phyloP scores from a whole-genome alignment of 2,797 vertebrate species.

The Melanotaenia boesemani region DNA sequence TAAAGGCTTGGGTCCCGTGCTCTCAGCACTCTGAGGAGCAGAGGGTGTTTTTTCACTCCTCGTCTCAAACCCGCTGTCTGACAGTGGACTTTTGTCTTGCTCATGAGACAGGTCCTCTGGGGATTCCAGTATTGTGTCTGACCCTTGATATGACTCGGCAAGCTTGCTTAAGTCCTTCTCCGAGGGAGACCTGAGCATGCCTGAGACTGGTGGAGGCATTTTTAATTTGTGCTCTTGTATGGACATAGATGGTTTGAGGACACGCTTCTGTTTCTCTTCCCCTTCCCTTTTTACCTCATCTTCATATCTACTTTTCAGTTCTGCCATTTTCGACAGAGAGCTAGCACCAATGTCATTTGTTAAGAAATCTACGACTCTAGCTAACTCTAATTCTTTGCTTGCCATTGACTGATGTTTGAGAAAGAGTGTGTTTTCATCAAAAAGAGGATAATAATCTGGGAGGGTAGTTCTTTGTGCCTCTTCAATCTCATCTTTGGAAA shows the following conservation, averaged over 20 bases:
- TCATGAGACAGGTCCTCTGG: conserved; percentile 98
- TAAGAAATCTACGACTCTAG: conserved; percentile 95
- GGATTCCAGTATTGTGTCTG: conserved; percentile 95
- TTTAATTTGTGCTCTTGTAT: conserved; percentile 96
- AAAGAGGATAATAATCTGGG: conserved; percentile 75
- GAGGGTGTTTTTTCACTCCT: conserved; percentile 99
- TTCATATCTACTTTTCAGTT: conserved; percentile 91
- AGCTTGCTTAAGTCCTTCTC: conserved; percentile 98
- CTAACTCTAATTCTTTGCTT: conserved; percentile 93
- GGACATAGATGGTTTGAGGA: conserved; percentile 89
- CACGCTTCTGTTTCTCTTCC: conserved; percentile 96
- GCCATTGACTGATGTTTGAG: conserved; percentile 87
- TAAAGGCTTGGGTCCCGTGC: conserved; percentile 95
- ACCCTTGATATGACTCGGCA: conserved; percentile 92
- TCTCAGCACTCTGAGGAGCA: conserved; percentile 97
- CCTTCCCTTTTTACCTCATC: conserved; percentile 93
- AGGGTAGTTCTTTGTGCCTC: conserved; percentile 89
- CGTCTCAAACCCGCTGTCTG: conserved; percentile 99
- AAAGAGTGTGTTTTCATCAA: conserved; percentile 85
- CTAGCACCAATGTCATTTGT: conserved; percentile 94
- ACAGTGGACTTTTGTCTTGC: conserved; percentile 98
- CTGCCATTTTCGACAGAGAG: conserved; percentile 89
- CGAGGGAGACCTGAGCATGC: conserved; percentile 95
- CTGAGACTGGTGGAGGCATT: conserved; percentile 92
- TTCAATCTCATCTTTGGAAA: conserved; percentile 94